Conservation (phyloP, 2,888 invertebrate genomes). For the Pantelozetes paolii region DNA sequence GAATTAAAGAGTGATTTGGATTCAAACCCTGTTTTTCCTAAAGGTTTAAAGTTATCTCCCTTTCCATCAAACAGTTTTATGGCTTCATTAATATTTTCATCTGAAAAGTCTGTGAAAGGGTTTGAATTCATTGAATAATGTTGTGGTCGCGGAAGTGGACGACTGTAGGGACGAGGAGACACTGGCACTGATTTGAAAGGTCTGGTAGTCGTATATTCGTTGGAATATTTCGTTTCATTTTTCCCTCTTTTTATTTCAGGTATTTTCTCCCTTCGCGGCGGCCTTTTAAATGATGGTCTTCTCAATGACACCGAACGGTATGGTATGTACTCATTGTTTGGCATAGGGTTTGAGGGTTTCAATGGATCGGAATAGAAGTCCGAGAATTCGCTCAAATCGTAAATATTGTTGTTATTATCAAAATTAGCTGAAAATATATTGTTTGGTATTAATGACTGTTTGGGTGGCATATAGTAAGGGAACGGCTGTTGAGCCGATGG, state of each 20-base stretch:
- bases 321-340: not conserved
- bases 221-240: not conserved
- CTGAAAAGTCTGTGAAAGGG: conserved; percentile 6
- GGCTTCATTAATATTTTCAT: not conserved
- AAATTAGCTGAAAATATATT: not conserved
- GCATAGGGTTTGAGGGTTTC: not conserved
- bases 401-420: not conserved
- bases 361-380: not conserved
- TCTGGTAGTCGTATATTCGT: not conserved
- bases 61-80: not conserved
- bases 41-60: not conserved
- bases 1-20: not conserved
- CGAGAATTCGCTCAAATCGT: conserved; percentile 25
- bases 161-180: not conserved
- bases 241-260: not conserved
- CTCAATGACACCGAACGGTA: conserved; percentile 19
- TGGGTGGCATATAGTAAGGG: conserved; percentile 9
- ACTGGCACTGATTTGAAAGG: conserved; percentile 1
- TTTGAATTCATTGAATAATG: not conserved
- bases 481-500: conserved; percentile 10
- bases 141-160: not conserved
- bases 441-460: not conserved
- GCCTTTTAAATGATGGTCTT: conserved; percentile 20
- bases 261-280: not conserved
- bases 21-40: not conserved